Evolutionary conservation across 2,888 invertebrate species (phyloP).

Genomic region (Drosophila phalerata): DNA sequence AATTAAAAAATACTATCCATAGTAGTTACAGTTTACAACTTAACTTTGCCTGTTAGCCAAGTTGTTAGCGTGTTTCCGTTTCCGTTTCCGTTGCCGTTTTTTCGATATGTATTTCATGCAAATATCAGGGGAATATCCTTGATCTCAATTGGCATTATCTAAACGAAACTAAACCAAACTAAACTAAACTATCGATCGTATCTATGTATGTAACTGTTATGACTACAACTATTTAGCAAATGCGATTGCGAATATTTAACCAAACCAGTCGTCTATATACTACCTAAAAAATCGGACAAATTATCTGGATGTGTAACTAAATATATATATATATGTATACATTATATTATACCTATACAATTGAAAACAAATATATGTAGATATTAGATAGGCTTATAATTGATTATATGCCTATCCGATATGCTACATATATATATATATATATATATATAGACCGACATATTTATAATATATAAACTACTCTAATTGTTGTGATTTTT

Average conservation of each 20-base stretch:
- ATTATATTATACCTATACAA: constrained; percentile 26
- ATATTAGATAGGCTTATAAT: constrained; percentile 17
- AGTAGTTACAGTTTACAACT: constrained; percentile 42
- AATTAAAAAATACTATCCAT: constrained; percentile 30
- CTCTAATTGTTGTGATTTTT: constrained; percentile 85
- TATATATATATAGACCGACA: constrained; percentile 63
- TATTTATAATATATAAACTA: constrained; percentile 64
- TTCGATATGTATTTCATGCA: constrained; percentile 1
- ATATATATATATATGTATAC: constrained; percentile 34
- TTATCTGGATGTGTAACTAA: constrained; percentile 67
- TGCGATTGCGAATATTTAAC: constrained; percentile 53
- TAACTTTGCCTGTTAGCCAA: constrained; percentile 22
- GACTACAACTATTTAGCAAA: constrained; percentile 48
- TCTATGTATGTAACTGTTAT: constrained; percentile 28
- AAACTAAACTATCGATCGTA: constrained; percentile 27
- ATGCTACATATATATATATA: constrained; percentile 43
- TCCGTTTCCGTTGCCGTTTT: not conserved
- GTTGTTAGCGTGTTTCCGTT: constrained; percentile 13
- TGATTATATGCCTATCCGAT: constrained; percentile 49
- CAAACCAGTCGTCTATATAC: constrained; percentile 74
- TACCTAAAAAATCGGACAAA: constrained; percentile 65
- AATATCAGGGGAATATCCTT: constrained; percentile 3
- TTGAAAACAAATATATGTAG: constrained; percentile 14
- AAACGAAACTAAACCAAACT: constrained; percentile 4
- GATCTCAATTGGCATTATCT: constrained; percentile 47